A percentile compares a stretch with the other conserved stretches of the same genome.
phyloP scores from a whole-genome alignment of 2,888 invertebrate genomes.

The Ischnura elegans region DNA sequence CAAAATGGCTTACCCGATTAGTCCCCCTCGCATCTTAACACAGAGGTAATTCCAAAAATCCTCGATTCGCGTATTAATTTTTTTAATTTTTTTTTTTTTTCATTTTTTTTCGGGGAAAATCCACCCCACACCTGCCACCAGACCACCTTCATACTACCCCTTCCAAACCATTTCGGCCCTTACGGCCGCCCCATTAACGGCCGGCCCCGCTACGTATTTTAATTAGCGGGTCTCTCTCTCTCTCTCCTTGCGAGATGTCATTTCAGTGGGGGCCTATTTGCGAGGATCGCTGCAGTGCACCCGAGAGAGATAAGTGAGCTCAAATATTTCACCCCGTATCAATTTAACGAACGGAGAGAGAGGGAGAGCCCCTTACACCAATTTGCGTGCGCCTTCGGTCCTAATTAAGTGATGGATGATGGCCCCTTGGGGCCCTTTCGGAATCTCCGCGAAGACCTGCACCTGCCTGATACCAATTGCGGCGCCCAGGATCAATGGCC shows the following conservation, averaged over 20 bases:
- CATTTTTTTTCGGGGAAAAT: too few species aligned
- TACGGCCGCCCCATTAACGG: not conserved
- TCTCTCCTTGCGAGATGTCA: not conserved
- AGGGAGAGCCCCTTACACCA: not conserved
- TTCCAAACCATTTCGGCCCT: not conserved
- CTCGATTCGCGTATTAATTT: too few species aligned
- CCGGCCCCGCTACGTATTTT: not conserved
- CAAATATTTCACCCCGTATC: conserved; percentile 24
- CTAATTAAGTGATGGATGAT: conserved; percentile 10
- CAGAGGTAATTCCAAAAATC: too few species aligned
- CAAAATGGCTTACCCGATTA: too few species aligned
- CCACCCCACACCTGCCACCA: too few species aligned
- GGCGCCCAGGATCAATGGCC: not conserved
- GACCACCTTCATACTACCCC: too few species aligned
- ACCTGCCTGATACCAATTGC: not conserved
- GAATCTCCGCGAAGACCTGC: not conserved
- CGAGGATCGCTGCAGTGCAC: not conserved
- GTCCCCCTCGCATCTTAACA: too few species aligned
- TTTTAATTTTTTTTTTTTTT: too few species aligned
- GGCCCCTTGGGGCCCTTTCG: not conserved
- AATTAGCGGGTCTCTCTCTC: not conserved
- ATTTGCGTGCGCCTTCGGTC: not conserved
- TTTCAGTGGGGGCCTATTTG: not conserved
- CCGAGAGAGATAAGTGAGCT: not conserved
- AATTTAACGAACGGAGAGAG: not conserved